Percentiles rank a stretch among this genome's conserved stretches.
Evolutionary conservation across 2,797 vertebrate species (phyloP).

Genomic region (Dendrocincla tyrannina): DNA sequence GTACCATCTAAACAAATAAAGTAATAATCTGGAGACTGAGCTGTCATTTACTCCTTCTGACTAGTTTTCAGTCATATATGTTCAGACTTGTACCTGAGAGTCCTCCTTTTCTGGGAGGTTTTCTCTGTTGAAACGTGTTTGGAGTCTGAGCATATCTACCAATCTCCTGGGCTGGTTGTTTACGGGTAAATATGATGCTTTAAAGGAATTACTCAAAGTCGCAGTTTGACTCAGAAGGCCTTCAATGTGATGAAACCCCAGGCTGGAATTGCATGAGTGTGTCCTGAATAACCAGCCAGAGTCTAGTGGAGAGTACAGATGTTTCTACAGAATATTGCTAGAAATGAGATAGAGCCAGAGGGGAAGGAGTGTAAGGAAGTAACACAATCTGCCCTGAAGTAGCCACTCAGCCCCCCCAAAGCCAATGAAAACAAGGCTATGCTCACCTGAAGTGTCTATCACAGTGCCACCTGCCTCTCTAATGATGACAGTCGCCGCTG

Average conservation of each 20-base stretch:
- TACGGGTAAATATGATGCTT: neutral
- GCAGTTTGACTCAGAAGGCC: neutral
- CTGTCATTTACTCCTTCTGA: neutral
- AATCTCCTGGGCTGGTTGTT: neutral
- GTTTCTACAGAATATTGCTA: neutral
- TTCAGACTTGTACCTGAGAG: neutral
- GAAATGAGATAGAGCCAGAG: neutral
- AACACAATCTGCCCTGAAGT: neutral
- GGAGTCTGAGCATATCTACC: neutral
- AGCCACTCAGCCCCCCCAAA: neutral
- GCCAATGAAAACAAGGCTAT: neutral
- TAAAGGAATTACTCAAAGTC: neutral
- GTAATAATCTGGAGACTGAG: neutral
- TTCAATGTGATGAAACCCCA: neutral
- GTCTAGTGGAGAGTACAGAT: neutral
- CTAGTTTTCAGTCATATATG: neutral
- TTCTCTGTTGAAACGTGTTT: neutral
- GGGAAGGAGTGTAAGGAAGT: neutral
- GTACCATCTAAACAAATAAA: neutral
- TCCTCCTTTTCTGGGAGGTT: neutral
- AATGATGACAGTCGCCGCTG: conserved; percentile 85
- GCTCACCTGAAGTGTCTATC: conserved; percentile 86
- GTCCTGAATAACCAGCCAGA: neutral
- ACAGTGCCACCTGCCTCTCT: conserved; percentile 84
- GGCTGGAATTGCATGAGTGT: neutral